Conservation (phyloP, 1,140 invertebrate species). For the Tigriopus japonicus region DNA sequence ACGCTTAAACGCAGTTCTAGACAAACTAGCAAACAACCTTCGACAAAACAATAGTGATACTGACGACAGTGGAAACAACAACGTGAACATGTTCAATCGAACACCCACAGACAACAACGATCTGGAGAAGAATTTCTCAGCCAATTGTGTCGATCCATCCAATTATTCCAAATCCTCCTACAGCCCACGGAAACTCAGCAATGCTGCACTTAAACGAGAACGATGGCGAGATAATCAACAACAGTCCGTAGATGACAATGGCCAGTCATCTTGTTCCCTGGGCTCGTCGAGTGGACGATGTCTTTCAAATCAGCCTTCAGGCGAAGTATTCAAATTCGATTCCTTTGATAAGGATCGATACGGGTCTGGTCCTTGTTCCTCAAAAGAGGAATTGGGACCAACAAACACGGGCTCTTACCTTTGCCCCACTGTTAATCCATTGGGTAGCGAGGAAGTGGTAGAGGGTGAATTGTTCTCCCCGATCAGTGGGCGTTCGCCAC, state of each 20-base stretch:
- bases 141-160: not conserved
- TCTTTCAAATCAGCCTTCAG: not conserved
- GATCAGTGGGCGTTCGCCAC: conserved; percentile 29
- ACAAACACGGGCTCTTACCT: conserved; percentile 25
- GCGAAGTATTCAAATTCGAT: conserved; percentile 34
- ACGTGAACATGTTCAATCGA: not conserved
- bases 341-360: conserved; percentile 28
- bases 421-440: conserved; percentile 15
- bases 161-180: not conserved
- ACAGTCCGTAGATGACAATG: not conserved
- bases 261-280: not conserved
- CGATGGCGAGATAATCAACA: conserved; percentile 4
- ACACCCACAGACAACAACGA: not conserved
- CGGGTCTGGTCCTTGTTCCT: conserved; percentile 19
- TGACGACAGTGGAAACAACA: not conserved
- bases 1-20: conserved; percentile 10
- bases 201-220: not conserved
- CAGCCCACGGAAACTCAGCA: not conserved
- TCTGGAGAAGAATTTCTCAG: not conserved
- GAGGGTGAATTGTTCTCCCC: conserved; percentile 36
- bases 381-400: conserved; percentile 23
- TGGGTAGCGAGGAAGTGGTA: conserved; percentile 18
- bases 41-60: not conserved
- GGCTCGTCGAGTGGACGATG: not conserved
- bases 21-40: conserved; percentile 1